These are phyloP conservation scores for Rosalia funebris DNA, from an alignment of 2,888 invertebrate genomes.

Conservation along the genomic window DNA sequence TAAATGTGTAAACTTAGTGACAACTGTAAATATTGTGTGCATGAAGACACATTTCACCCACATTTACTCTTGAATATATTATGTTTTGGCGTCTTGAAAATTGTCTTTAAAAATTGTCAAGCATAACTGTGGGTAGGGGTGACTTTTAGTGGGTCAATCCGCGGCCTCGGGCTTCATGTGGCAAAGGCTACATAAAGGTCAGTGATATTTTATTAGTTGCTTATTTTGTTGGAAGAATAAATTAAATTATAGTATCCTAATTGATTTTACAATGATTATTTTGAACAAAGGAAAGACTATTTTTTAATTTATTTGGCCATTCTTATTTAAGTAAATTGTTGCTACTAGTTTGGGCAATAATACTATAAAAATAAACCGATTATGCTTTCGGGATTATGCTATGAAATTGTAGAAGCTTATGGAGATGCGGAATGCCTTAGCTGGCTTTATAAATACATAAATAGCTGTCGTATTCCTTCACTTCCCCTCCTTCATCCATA, in stretches of 20 bases:
- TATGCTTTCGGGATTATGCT: slow-evolving; percentile 48
- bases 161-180: slow-evolving; percentile 62
- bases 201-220: slow-evolving; percentile 53
- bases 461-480: slow-evolving; percentile 60
- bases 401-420: slow-evolving; percentile 54
- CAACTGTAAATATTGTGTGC: slow-evolving; percentile 51
- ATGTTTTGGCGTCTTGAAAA: neutral
- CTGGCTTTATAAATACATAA: slow-evolving; percentile 57
- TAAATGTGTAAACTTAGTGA: slow-evolving; percentile 6
- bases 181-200: slow-evolving; percentile 64
- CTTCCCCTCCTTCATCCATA: slow-evolving; percentile 42
- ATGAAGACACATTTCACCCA: slow-evolving; percentile 49
- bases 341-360: slow-evolving; percentile 50
- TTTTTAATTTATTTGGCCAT: slow-evolving; percentile 49
- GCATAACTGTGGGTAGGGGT: slow-evolving; percentile 49
- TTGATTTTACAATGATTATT: neutral
- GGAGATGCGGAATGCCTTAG: slow-evolving; percentile 60
- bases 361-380: slow-evolving; percentile 30
- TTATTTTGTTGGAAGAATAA: slow-evolving; percentile 46
- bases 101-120: slow-evolving; percentile 32
- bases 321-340: slow-evolving; percentile 29
- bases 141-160: slow-evolving; percentile 47
- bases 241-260: slow-evolving; percentile 37
- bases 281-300: slow-evolving; percentile 18
- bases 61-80: slow-evolving; percentile 42